These are phyloP conservation scores for Tiphia femorata DNA, from an alignment of 2,888 invertebrate species.

Conservation along the genomic window DNA sequence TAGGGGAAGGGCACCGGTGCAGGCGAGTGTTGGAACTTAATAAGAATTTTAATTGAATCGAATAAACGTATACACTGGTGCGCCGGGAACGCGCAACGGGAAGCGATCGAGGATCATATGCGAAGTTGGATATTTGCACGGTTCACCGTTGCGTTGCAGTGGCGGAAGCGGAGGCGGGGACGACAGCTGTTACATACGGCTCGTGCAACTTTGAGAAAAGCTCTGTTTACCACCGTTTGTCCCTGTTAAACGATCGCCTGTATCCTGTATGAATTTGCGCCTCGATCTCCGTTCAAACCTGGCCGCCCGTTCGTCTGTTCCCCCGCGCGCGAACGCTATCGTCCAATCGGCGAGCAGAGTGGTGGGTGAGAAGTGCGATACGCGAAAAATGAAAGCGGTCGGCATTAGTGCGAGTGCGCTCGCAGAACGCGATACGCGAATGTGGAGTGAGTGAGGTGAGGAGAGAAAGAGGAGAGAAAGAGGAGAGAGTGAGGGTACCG, in stretches of 20 bases:
- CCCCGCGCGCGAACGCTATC: neutral
- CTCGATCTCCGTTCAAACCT: neutral
- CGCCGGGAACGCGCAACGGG: neutral
- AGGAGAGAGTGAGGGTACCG: too few relatives aligned
- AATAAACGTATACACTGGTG: constrained; percentile 19
- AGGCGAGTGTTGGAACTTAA: constrained; percentile 29
- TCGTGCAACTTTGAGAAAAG: neutral
- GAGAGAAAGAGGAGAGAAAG: too few relatives aligned
- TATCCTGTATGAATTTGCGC: neutral
- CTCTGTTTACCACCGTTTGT: neutral
- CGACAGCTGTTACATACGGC: neutral
- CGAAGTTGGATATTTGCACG: constrained; percentile 2
- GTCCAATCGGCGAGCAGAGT: neutral
- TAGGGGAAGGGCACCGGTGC: too few relatives aligned
- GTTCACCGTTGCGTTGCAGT: neutral
- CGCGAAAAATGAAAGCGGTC: too few relatives aligned
- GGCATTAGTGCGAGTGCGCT: too few relatives aligned
- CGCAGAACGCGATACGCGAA: too few relatives aligned
- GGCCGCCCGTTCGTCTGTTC: too few relatives aligned
- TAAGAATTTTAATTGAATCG: constrained; percentile 42
- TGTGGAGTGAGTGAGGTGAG: too few relatives aligned
- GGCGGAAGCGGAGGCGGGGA: neutral
- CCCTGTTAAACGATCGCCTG: neutral
- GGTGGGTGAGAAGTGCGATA: too few relatives aligned
- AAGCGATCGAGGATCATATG: neutral